Evolutionary conservation across 1,140 invertebrate species (phyloP).

Genomic region (Aphelenchoides fujianensis): DNA sequence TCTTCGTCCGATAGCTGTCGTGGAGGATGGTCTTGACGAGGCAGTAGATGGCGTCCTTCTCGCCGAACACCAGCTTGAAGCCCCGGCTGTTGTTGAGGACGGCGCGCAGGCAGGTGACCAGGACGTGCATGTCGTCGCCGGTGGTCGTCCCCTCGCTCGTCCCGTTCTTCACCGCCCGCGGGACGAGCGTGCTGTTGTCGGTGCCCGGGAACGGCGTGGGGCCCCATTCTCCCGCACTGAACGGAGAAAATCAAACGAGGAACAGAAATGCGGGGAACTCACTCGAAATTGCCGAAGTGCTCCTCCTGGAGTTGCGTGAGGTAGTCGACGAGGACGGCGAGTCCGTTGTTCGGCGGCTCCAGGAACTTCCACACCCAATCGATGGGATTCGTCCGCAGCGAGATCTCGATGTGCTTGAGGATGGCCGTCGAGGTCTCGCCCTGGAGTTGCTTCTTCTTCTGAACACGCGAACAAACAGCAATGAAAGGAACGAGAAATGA

Average conservation of each 20-base stretch:
- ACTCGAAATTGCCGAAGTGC: constrained; percentile 13
- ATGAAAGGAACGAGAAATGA: too few species aligned
- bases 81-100: constrained; percentile 99
- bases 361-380: constrained; percentile 98
- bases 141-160: constrained; percentile 63
- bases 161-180: neutral
- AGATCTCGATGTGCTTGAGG: constrained; percentile 93
- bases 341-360: constrained; percentile 86
- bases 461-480: too few species aligned
- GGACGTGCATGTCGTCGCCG: constrained; percentile 97
- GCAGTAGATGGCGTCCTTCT: constrained; percentile 94
- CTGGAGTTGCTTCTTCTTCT: constrained; percentile 84
- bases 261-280: constrained; percentile 1
- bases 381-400: constrained; percentile 94
- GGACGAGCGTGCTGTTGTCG: neutral
- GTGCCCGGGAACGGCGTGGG: neutral
- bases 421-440: constrained; percentile 97
- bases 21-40: constrained; percentile 94
- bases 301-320: constrained; percentile 57
- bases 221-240: constrained; percentile 1
- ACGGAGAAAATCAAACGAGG: neutral
- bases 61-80: constrained; percentile 97
- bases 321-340: constrained; percentile 95
- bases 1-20: constrained; percentile 87
- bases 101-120: constrained; percentile 95